phyloP scores from a whole-genome alignment of 2,797 vertebrate species.

The Spinus olivaceus region DNA sequence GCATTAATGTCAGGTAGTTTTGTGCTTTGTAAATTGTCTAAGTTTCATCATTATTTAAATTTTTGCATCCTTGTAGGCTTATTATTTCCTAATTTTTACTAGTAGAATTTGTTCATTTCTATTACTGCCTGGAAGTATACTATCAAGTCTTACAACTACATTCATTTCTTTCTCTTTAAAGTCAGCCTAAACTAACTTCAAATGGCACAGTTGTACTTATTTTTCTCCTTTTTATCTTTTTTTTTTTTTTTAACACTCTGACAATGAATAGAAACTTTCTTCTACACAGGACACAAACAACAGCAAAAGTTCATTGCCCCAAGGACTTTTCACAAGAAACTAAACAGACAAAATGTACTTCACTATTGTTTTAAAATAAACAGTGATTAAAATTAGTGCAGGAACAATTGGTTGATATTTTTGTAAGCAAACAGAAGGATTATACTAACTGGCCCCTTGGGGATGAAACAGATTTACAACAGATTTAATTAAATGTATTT shows the following conservation, averaged over 20 bases:
- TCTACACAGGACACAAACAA: background rate
- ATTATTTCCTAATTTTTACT: background rate
- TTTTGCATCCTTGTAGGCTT: background rate
- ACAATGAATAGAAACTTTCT: background rate
- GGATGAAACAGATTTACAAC: conserved; percentile 51
- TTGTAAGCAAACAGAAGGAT: conserved; percentile 56
- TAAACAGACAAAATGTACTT: background rate
- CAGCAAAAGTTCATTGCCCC: background rate
- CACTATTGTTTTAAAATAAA: conserved; percentile 33
- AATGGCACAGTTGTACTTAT: background rate
- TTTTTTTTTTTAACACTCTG: background rate
- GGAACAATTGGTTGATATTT: conserved; percentile 17
- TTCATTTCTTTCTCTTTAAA: background rate
- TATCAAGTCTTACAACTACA: background rate
- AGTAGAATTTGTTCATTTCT: background rate
- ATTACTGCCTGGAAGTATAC: background rate
- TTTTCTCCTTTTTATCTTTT: background rate
- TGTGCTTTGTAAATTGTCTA: background rate
- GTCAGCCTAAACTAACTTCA: background rate
- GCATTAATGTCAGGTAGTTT: background rate
- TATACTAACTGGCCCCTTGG: conserved; percentile 29
- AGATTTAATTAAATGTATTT: conserved; percentile 60
- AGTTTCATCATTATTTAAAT: background rate
- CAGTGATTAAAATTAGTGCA: conserved; percentile 49
- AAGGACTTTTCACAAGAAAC: background rate